Evolutionary conservation across 2,113 vertebrate species (phyloP).

Genomic region (Vidua macroura): DNA sequence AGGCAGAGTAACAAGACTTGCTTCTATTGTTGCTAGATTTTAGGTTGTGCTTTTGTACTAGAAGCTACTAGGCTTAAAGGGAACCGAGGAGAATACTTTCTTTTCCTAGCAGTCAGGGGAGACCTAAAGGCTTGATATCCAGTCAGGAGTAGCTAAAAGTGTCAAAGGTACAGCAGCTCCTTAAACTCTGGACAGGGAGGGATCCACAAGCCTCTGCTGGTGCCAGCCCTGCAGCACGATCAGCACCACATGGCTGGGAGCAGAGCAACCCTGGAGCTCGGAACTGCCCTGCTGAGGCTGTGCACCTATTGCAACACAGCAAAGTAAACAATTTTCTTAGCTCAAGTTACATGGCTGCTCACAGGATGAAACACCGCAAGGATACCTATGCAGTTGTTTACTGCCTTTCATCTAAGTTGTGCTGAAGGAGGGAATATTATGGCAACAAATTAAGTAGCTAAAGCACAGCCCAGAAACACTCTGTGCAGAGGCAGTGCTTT

Average conservation of each 20-base stretch:
- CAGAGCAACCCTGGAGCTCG: background rate
- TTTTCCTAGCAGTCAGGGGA: background rate
- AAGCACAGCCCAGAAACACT: background rate
- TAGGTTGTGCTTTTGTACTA: background rate
- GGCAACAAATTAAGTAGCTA: background rate
- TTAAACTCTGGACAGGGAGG: background rate
- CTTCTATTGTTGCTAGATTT: background rate
- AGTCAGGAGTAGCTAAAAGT: background rate
- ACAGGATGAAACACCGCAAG: background rate
- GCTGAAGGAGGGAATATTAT: background rate
- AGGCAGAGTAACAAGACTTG: background rate
- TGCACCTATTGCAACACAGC: background rate
- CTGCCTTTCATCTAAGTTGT: background rate
- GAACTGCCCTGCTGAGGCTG: background rate
- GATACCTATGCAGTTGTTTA: background rate
- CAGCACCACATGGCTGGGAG: background rate
- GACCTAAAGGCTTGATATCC: background rate
- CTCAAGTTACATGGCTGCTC: background rate
- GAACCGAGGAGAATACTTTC: background rate
- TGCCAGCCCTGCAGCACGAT: background rate
- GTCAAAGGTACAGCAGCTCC: background rate
- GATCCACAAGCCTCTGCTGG: background rate
- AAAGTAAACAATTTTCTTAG: background rate
- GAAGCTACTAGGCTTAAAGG: background rate
- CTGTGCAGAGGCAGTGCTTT: background rate